phyloP scores from a whole-genome alignment of 2,797 vertebrate genomes.

The Lepus oiostolus region DNA sequence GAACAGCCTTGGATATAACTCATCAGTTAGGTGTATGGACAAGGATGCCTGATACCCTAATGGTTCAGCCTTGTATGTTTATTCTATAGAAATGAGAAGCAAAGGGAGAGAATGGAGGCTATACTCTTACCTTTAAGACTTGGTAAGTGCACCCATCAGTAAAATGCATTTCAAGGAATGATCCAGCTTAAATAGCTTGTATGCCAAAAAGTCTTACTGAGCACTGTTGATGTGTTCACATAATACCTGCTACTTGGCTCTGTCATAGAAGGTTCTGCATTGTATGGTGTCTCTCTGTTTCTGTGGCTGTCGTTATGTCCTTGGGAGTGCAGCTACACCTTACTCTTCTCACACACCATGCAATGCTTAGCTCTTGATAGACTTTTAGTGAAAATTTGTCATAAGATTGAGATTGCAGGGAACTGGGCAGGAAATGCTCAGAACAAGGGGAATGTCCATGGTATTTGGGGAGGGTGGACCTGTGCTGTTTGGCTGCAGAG shows the following conservation, averaged over 20 bases:
- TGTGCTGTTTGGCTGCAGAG: not conserved
- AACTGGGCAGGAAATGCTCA: not conserved
- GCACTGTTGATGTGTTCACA: not conserved
- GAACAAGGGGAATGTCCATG: not conserved
- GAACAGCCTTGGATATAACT: not conserved
- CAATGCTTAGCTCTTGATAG: not conserved
- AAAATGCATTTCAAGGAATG: not conserved
- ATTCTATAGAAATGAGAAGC: constrained; percentile 21
- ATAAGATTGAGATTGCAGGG: not conserved
- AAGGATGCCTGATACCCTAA: not conserved
- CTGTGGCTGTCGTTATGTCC: not conserved
- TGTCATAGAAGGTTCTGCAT: not conserved
- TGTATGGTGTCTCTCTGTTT: not conserved
- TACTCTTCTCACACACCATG: not conserved
- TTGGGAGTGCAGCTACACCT: not conserved
- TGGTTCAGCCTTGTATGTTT: not conserved
- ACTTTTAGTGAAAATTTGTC: not conserved
- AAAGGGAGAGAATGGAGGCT: not conserved
- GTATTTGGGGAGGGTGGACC: not conserved
- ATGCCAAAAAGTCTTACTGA: not conserved
- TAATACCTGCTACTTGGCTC: not conserved
- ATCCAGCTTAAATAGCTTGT: not conserved
- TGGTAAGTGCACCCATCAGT: not conserved
- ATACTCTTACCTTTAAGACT: not conserved
- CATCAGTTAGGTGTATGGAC: not conserved